Evolutionary conservation across 2,888 invertebrate species (phyloP), one percentile per base, ranked within the genome.

Genomic region (Plagiodera versicolora): DNA sequence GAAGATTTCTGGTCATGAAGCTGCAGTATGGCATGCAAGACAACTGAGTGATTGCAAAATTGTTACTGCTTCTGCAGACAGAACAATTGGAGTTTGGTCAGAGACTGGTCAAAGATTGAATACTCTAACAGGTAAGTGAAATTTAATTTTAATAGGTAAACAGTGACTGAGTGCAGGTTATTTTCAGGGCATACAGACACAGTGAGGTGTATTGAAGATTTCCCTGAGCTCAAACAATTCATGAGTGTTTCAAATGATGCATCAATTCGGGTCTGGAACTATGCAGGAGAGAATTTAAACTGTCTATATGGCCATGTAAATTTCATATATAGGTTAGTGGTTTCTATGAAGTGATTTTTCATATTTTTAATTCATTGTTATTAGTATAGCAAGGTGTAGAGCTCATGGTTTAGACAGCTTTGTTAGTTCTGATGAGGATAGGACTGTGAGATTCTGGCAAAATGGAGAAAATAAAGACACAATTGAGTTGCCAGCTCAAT

Each of bases 161-260:
- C 32, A 32, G 2, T 32, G 2, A 28, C 28, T 28, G 28, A 9
- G 28, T 28, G 9, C 28, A 28, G 10, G 2, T 55, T 0, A 39
- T 30, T 58, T 63, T 50, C 32, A 68, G 95, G 96, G 4, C 98
- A 98, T 77, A 90, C 88, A 1, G 98, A 98, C 75, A 96, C 96
- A 81, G 94, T 98, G 0, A 83, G 98, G 75, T 90, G 86, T 19
- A 76, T 98, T 28, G 85, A 88, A 0, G 85, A 89, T 1, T 75
- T 80, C 59, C 81, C 94, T 8, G 87, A 86, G 56, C 78, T 85
- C n/a, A 85, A 87, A 39, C 86, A 89, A 46, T 92, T 99, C 79
- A 80, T 97, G 1, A 95, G 96, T 49, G 94, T 93, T 75, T 89
- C 94, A 20, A 99, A 99, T 80, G 98, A 99, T 83, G 92, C 94